Percentiles rank a stretch among this genome's conserved stretches.
phyloP scores from a whole-genome alignment of 2,888 invertebrate genomes.

The Glyphotaelius pellucidus region DNA sequence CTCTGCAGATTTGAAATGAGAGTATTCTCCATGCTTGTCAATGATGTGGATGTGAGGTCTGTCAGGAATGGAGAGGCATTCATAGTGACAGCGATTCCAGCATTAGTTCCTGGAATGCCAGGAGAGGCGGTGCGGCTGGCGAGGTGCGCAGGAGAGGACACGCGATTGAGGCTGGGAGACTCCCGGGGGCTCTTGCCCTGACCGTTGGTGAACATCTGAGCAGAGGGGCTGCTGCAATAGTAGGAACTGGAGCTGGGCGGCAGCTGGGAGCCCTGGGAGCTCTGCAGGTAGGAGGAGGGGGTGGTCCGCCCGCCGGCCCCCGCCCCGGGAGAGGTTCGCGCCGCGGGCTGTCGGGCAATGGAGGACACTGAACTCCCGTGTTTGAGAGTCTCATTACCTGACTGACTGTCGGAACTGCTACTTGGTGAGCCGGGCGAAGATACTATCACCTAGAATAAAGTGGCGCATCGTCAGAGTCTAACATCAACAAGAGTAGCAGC shows the following conservation, averaged over 20 bases:
- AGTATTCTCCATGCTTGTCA: slow-evolving; percentile 68
- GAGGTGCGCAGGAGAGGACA: slow-evolving; percentile 70
- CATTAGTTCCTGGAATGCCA: slow-evolving; percentile 79
- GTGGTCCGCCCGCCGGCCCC: slow-evolving; percentile 71
- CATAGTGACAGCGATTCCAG: slow-evolving; percentile 80
- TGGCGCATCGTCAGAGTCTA: neutral
- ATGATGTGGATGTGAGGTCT: slow-evolving; percentile 62
- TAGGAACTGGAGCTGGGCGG: slow-evolving; percentile 66
- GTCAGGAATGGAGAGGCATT: slow-evolving; percentile 71
- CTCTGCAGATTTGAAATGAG: slow-evolving; percentile 70
- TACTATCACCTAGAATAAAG: slow-evolving; percentile 77
- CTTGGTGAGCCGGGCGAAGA: slow-evolving; percentile 92
- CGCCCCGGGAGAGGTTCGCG: slow-evolving; percentile 65
- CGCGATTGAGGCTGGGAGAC: slow-evolving; percentile 70
- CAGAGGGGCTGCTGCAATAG: slow-evolving; percentile 65
- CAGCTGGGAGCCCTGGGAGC: slow-evolving; percentile 27
- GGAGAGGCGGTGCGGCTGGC: slow-evolving; percentile 68
- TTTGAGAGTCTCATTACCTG: slow-evolving; percentile 87
- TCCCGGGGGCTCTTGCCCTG: slow-evolving; percentile 69
- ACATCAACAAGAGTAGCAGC: neutral
- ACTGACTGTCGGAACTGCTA: slow-evolving; percentile 89
- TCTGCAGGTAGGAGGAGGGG: slow-evolving; percentile 69
- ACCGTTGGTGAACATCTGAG: slow-evolving; percentile 69
- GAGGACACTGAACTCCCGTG: slow-evolving; percentile 78
- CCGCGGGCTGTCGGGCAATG: slow-evolving; percentile 74